Evolutionary conservation across 2,888 invertebrate genomes (phyloP).

Genomic region (Hesperia comma): DNA sequence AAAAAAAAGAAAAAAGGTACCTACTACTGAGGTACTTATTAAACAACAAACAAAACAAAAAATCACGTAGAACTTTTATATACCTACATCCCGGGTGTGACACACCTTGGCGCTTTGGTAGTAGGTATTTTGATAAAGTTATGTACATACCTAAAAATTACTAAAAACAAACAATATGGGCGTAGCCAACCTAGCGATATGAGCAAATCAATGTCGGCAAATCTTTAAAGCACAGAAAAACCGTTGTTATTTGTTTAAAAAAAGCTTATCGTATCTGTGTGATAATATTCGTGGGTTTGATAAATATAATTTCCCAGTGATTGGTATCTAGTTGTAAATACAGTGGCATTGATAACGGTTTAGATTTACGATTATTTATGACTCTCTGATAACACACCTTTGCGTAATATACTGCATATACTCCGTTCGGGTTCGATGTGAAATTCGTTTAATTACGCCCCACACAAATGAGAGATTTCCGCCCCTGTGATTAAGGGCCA

Average conservation of each 20-base stretch:
- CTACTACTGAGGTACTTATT: too few relatives aligned
- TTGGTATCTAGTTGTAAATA: conserved; percentile 51
- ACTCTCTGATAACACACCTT: conserved; percentile 48
- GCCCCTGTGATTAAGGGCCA: too few relatives aligned
- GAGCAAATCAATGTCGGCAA: conserved; percentile 34
- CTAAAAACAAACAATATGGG: conserved; percentile 51
- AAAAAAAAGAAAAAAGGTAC: too few relatives aligned
- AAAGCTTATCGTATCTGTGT: conserved; percentile 32
- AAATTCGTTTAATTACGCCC: too few relatives aligned
- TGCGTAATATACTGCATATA: conserved; percentile 43
- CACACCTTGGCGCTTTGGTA: too few relatives aligned
- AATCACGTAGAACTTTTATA: too few relatives aligned
- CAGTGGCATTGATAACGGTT: conserved; percentile 59
- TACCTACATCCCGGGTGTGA: too few relatives aligned
- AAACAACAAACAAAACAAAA: too few relatives aligned
- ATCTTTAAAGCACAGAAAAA: conserved; percentile 29
- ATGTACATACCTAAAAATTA: conserved; percentile 49
- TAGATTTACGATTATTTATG: conserved; percentile 65
- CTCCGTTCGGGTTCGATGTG: too few relatives aligned
- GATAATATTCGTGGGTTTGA: conserved; percentile 38
- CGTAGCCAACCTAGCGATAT: conserved; percentile 42
- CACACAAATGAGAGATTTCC: too few relatives aligned
- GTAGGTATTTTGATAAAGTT: too few relatives aligned
- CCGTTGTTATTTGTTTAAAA: conserved; percentile 25
- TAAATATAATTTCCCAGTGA: conserved; percentile 41